phyloP scores from a whole-genome alignment of 2,888 invertebrate species.

The Ectemnius continuus region DNA sequence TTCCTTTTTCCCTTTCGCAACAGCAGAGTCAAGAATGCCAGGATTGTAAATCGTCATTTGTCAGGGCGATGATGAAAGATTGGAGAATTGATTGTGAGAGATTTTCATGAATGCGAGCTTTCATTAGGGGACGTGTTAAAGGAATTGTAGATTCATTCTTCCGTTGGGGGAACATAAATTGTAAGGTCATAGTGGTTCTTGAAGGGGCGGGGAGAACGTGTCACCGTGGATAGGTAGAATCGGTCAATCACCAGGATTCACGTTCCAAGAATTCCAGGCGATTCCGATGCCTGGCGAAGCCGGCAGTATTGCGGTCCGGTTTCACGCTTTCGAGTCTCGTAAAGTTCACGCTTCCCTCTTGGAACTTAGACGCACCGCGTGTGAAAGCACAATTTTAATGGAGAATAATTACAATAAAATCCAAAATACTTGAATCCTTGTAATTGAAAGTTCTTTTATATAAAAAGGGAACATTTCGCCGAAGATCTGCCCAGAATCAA shows the following conservation, averaged over 20 bases:
- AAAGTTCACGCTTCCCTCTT: constrained; percentile 52
- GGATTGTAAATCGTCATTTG: constrained; percentile 24
- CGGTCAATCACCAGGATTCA: constrained; percentile 37
- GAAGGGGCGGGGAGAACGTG: constrained; percentile 35
- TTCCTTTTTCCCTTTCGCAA: too few relatives aligned
- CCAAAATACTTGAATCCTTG: too few relatives aligned
- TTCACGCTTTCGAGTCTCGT: constrained; percentile 50
- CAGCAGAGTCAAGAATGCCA: too few relatives aligned
- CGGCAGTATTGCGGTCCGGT: constrained; percentile 39
- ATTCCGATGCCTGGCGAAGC: constrained; percentile 23
- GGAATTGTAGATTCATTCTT: too few relatives aligned
- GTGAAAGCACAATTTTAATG: constrained; percentile 27
- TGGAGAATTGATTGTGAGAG: constrained; percentile 21
- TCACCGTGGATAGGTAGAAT: constrained; percentile 36
- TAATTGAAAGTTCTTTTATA: too few relatives aligned
- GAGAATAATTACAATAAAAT: too few relatives aligned
- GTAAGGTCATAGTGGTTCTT: constrained; percentile 6
- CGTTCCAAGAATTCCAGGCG: constrained; percentile 38
- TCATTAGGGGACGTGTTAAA: too few relatives aligned
- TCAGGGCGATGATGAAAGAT: constrained; percentile 28
- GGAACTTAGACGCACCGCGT: constrained; percentile 31
- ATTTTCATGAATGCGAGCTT: not conserved
- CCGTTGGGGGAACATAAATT: not conserved
- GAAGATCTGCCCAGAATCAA: too few relatives aligned
- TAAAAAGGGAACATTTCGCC: too few relatives aligned